A percentile compares a stretch with the other conserved stretches of the same genome.
phyloP scores from a whole-genome alignment of 2,113 vertebrate species.

The Thunnus maccoyii region DNA sequence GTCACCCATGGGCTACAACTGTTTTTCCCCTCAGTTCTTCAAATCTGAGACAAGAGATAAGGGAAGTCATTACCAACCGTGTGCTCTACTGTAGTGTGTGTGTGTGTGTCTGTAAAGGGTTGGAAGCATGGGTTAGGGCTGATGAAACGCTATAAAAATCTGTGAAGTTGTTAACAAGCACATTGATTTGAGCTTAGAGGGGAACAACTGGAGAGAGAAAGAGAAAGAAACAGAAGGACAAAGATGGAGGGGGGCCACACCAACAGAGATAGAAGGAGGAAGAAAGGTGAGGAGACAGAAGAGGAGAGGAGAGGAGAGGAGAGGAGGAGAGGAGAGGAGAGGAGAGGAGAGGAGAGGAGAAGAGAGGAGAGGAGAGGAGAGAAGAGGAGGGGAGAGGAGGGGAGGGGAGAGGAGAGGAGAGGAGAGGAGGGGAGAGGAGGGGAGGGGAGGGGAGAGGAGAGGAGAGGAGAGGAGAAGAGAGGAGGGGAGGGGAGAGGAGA shows the following conservation, averaged over 20 bases:
- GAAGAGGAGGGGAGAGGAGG: no score
- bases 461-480: no score
- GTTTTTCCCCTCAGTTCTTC: background rate
- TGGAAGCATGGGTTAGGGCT: slow-evolving; percentile 21
- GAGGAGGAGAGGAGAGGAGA: no score
- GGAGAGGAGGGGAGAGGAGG: background rate
- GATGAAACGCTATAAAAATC: slow-evolving; percentile 67
- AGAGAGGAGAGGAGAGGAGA: background rate
- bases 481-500: no score
- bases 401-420: background rate
- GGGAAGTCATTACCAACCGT: slow-evolving; percentile 51
- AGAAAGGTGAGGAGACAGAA: slow-evolving; percentile 2
- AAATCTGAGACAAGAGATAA: slow-evolving; percentile 41
- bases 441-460: no score
- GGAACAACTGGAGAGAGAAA: slow-evolving; percentile 40
- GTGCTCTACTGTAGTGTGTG: background rate
- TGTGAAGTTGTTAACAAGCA: slow-evolving; percentile 67
- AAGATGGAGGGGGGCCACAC: background rate
- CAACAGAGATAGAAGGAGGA: background rate
- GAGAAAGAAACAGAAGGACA: slow-evolving; percentile 4
- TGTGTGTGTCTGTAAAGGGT: slow-evolving; percentile 36
- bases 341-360: background rate
- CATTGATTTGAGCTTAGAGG: slow-evolving; percentile 60
- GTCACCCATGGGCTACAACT: slow-evolving; percentile 20
- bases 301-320: background rate